Percentiles rank a stretch among this genome's conserved stretches.
Conservation (phyloP, 1,140 invertebrate genomes). For the Drosophila asahinai region DNA sequence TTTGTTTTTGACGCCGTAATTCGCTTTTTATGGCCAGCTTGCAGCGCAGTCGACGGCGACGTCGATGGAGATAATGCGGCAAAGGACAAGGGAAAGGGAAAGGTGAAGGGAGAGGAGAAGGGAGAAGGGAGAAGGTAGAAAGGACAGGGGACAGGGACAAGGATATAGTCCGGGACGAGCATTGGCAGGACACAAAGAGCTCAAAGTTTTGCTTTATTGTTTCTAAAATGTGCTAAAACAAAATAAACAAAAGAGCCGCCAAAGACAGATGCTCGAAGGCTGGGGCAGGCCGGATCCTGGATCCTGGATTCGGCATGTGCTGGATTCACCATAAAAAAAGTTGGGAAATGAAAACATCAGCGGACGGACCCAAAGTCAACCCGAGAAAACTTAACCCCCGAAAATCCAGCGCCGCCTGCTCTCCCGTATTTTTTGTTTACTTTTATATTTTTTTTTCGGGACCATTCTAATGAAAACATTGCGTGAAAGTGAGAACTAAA, state of each 20-base stretch:
- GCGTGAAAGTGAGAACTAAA: conserved; percentile 82
- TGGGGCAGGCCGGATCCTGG: background rate
- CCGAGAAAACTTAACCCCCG: conserved; percentile 10
- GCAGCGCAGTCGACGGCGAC: conserved; percentile 35
- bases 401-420: background rate
- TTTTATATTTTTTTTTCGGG: conserved; percentile 2
- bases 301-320: conserved; percentile 46
- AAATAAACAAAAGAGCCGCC: conserved; percentile 70
- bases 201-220: conserved; percentile 80
- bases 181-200: conserved; percentile 67
- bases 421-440: conserved; percentile 35
- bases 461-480: conserved; percentile 78
- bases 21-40: conserved; percentile 63
- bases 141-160: background rate
- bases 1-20: conserved; percentile 69
- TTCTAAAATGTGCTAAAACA: conserved; percentile 79
- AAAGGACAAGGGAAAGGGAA: background rate
- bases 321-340: conserved; percentile 40
- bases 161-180: conserved; percentile 24
- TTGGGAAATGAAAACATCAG: conserved; percentile 70
- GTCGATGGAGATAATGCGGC: conserved; percentile 60
- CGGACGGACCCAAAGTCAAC: conserved; percentile 68
- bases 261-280: conserved; percentile 33
- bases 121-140: too few species aligned
- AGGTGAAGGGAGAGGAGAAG: background rate